Evolutionary conservation across 2,888 invertebrate species (phyloP), one percentile per base, ranked within the genome.

Genomic region (Tholera decimalis): DNA sequence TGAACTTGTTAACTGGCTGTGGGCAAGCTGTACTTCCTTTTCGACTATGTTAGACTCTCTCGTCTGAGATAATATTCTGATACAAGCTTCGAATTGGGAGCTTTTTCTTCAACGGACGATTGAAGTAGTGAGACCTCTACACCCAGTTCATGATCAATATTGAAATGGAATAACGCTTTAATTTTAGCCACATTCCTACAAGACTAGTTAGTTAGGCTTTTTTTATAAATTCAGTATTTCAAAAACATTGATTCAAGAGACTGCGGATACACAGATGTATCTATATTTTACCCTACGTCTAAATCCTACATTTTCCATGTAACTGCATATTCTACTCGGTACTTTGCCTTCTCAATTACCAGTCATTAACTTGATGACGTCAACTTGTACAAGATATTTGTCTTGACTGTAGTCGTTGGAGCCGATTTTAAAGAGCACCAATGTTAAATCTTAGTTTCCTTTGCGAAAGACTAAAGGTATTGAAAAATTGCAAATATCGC

Each of bases 351-450:
- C 70, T 79, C 82, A 81, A 80, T 80, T 76, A 82, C 63, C 37
- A 62, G 53, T 80, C 79, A 82, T 82, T 82, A 80, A 61, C 49
- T 55, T 59, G 44, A 61, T 79, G 80, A 81, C 79, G 79, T 81
- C 76, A 80, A 59, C 61, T 54, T 61, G 35, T 41, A 67, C 67
- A 49, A 67, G 60, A 66, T 54, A 55, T 57, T 54, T 55, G 58
- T 73, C 43, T 56, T 47, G 44, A 50, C 26, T 47, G 22, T 47
- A 26, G n/a, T n/a, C 20, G 41, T 69, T 24, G 37, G 22, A 76
- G 28, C 18, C 18, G 30, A 76, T 33, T 47, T 51, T 41, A 24
- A 44, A 67, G 13, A 50, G 37, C 30, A 51, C 39, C 28, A 24
- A 5, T 11, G 1, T 50, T 22, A 11, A 28, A 9, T 41, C n/a